phyloP scores from a whole-genome alignment of 2,888 invertebrate species.

The Imbricaverruca yamaguchii region DNA sequence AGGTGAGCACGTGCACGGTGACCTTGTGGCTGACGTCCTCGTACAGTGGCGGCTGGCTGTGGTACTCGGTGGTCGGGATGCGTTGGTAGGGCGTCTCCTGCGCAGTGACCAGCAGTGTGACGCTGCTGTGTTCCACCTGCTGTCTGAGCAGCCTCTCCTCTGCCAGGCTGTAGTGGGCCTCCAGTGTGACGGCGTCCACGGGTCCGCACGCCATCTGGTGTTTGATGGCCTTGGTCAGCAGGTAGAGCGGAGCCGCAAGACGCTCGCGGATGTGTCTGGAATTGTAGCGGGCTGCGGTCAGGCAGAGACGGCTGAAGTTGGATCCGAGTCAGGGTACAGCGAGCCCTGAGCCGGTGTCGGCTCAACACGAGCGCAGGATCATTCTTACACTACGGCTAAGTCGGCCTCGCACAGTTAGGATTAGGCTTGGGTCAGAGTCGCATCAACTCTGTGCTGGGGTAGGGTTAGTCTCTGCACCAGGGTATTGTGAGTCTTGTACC shows the following conservation, averaged over 20 bases:
- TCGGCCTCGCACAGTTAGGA: too few species aligned
- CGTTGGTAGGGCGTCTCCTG: not conserved
- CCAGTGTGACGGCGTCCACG: conserved; percentile 92
- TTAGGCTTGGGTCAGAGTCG: too few species aligned
- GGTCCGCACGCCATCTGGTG: conserved; percentile 99
- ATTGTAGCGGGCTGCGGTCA: too few species aligned
- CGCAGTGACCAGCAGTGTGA: conserved; percentile 39
- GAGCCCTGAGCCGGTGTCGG: too few species aligned
- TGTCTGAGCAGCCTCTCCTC: conserved; percentile 91
- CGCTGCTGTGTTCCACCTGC: conserved; percentile 75
- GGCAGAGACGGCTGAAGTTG: too few species aligned
- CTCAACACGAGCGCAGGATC: too few species aligned
- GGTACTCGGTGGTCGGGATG: not conserved
- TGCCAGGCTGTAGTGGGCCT: conserved; percentile 94
- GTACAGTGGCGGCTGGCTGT: conserved; percentile 31
- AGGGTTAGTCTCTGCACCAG: too few species aligned
- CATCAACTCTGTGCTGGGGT: too few species aligned
- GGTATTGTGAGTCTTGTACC: too few species aligned
- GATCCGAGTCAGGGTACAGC: too few species aligned
- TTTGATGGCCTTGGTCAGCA: conserved; percentile 91
- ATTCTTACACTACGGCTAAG: too few species aligned
- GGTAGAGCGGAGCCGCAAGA: conserved; percentile 61
- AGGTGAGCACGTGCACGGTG: conserved; percentile 92
- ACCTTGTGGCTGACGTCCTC: conserved; percentile 93
- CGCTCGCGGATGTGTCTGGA: not conserved